These are phyloP conservation scores for Varanus komodoensis DNA, from an alignment of 2,113 vertebrate genomes.

Conservation along the genomic window DNA sequence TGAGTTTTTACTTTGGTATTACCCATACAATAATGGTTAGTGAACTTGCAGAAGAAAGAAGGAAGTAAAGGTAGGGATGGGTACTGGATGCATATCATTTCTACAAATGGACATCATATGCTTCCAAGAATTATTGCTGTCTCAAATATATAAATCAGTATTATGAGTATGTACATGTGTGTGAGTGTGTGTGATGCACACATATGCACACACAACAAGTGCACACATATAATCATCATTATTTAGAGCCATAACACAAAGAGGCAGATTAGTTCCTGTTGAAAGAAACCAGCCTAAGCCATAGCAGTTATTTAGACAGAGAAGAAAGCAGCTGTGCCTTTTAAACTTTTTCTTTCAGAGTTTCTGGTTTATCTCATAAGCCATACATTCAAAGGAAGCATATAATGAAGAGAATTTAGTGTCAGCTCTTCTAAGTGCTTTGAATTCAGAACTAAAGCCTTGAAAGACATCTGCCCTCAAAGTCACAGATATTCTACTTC, in stretches of 20 bases:
- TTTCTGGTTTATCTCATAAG: constrained; percentile 13
- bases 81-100: neutral
- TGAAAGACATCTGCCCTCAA: constrained; percentile 3
- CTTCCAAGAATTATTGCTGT: neutral
- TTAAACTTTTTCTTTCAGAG: neutral
- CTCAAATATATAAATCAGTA: neutral
- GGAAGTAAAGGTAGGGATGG: neutral
- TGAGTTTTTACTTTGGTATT: neutral
- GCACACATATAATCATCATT: neutral
- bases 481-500: neutral
- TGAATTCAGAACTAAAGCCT: constrained; percentile 6
- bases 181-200: no score
- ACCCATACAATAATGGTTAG: neutral
- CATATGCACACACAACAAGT: neutral
- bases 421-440: constrained; percentile 7
- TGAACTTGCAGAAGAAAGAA: neutral
- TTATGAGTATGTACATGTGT: no score
- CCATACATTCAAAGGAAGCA: constrained; percentile 6
- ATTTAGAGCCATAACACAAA: constrained; percentile 5
- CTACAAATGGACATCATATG: neutral
- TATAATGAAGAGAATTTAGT: constrained; percentile 11
- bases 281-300: neutral
- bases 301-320: neutral
- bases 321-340: neutral
- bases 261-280: neutral